phyloP scores from a whole-genome alignment of 2,888 invertebrate species.

The Morpho achilles region DNA sequence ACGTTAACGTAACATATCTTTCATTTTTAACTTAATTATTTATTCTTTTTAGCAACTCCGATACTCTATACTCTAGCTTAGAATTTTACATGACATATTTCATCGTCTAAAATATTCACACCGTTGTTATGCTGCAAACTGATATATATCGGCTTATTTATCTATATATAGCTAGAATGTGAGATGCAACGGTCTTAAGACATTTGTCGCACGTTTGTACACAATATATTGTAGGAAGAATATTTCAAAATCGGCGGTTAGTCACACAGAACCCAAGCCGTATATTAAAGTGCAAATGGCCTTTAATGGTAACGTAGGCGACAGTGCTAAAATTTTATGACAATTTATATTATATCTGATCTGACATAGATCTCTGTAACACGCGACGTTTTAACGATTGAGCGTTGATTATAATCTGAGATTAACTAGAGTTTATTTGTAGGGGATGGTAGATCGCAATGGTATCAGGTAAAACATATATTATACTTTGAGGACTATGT shows the following conservation, averaged over 20 bases:
- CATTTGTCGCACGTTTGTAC: constrained; percentile 4
- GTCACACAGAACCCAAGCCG: constrained; percentile 32
- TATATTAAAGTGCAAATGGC: constrained; percentile 28
- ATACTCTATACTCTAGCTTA: too few relatives aligned
- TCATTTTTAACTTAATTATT: too few relatives aligned
- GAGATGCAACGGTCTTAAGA: neutral
- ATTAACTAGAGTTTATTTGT: neutral
- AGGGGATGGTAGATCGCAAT: too few relatives aligned
- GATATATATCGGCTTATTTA: too few relatives aligned
- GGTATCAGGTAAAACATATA: too few relatives aligned
- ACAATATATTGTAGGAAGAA: constrained; percentile 27
- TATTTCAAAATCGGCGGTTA: constrained; percentile 35
- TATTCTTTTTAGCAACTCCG: too few relatives aligned
- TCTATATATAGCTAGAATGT: too few relatives aligned
- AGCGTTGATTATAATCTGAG: constrained; percentile 1
- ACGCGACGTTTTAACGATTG: constrained; percentile 17
- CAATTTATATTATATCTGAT: constrained; percentile 30
- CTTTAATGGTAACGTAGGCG: constrained; percentile 40
- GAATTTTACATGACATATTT: too few relatives aligned
- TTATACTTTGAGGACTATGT: too few relatives aligned
- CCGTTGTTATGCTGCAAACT: too few relatives aligned
- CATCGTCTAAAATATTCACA: too few relatives aligned
- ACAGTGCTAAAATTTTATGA: constrained; percentile 51
- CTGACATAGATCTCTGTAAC: constrained; percentile 26
- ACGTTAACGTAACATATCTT: too few relatives aligned